Base-by-base conservation (phyloP, 92 coral and sea anemone species). In the Blastomussa wellsi region DNA sequence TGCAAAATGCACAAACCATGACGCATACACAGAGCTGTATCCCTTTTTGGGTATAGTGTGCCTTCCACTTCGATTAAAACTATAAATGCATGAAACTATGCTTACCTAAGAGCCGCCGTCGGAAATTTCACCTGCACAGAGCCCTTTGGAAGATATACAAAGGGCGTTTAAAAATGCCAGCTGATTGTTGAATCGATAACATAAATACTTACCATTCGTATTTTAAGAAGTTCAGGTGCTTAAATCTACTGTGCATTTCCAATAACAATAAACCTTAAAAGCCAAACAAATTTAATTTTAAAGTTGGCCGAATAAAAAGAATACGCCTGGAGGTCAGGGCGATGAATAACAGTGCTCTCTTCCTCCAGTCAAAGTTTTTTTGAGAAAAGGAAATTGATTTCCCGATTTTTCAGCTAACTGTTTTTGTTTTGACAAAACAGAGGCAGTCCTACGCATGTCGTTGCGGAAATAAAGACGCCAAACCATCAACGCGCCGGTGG, bases 81-180 rank as follows among this genome's bases (percentile, higher is more conserved):
- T 35, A 24, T 35, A 31, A 17, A 33, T 52, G 65, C 3, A 7
- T 44, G 49, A 8, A 8, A 44, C 1, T 8, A 44, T 17, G 38
- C 35, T 55, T 70, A 19, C 55, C 35, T 55, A 28, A 77, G 11
- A 55, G 1, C 20, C 31, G 47, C 81, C 81, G 55, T 77, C 81
- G 69, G 69, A 53, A 77, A 77, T 33, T 32, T 22, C 48, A 10
- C 10, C 64, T 12, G n/a, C n/a, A n/a, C n/a, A n/a, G n/a, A 42
- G 12, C 9, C 12, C 33, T 57, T 55, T 55, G 81, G 36, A 32
- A 77, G 81, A 33, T 52, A 51, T 42, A 37, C 68, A 77, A 77
- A 32, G 31, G 44, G 12, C 51, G 28, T 20, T 19, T 77, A 39
- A 13, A 74, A n/a, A 47, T 3, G 37, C 39, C 60, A 74, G 78